Conservation (phyloP, 1,140 invertebrate genomes). For the Drosophila takahashii region DNA sequence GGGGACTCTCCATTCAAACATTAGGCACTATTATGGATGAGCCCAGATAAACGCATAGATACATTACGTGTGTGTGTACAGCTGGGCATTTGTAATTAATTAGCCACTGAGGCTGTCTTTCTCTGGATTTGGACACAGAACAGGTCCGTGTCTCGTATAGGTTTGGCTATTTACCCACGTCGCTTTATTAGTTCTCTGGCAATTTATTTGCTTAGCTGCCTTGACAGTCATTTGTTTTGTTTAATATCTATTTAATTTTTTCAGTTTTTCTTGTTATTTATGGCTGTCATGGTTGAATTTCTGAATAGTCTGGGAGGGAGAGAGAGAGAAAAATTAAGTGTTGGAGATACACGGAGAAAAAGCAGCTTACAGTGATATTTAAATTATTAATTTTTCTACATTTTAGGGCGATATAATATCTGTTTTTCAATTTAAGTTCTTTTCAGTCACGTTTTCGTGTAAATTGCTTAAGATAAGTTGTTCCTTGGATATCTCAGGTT, state of each 20-base stretch:
- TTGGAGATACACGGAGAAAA: neutral
- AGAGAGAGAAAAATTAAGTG: neutral
- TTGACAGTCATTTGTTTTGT: slow-evolving; percentile 63
- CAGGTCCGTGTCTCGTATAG: slow-evolving; percentile 52
- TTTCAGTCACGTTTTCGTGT: no score
- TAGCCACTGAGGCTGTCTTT: slow-evolving; percentile 52
- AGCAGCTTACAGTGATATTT: neutral
- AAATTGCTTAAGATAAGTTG: no score
- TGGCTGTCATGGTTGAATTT: slow-evolving; percentile 28
- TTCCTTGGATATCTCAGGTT: no score
- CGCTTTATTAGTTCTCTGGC: slow-evolving; percentile 72
- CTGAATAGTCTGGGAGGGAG: neutral
- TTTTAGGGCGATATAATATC: no score
- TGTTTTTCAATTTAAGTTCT: no score
- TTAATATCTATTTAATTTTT: slow-evolving; percentile 62
- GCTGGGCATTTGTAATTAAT: slow-evolving; percentile 66
- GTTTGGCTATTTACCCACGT: slow-evolving; percentile 38
- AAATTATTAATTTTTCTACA: no score
- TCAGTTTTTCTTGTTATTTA: slow-evolving; percentile 33
- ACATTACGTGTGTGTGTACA: slow-evolving; percentile 10
- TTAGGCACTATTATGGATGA: neutral
- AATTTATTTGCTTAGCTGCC: slow-evolving; percentile 77
- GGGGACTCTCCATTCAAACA: slow-evolving; percentile 6
- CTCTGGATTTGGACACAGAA: slow-evolving; percentile 41
- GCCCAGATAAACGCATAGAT: neutral